These are phyloP conservation scores for Leucoptera coffeella DNA, from an alignment of 2,888 invertebrate genomes.

Conservation along the genomic window DNA sequence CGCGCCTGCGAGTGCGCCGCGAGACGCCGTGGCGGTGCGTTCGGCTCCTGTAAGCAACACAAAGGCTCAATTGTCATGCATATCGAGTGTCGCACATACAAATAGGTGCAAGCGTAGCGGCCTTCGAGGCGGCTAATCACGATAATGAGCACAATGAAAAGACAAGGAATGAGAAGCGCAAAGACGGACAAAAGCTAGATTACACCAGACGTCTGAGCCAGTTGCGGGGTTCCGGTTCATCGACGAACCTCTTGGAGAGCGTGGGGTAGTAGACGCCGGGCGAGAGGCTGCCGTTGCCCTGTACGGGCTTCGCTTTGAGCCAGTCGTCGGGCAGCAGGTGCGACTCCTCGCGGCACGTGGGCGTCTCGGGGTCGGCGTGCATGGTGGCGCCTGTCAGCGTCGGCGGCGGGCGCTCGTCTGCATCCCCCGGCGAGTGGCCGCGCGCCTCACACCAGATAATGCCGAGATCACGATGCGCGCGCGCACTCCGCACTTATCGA, in stretches of 20 bases:
- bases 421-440: conserved; percentile 21
- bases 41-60: conserved; percentile 57
- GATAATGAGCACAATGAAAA: background rate
- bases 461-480: conserved; percentile 43
- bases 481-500: background rate
- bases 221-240: too few relatives aligned
- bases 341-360: conserved; percentile 40
- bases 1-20: conserved; percentile 70
- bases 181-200: background rate
- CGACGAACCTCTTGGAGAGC: conserved; percentile 41
- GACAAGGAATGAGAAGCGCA: background rate
- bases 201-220: background rate
- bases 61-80: background rate
- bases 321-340: conserved; percentile 44
- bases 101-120: too few relatives aligned
- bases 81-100: background rate
- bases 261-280: conserved; percentile 47
- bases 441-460: conserved; percentile 30
- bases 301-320: conserved; percentile 38
- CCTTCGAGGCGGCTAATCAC: too few relatives aligned
- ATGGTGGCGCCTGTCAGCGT: conserved; percentile 18
- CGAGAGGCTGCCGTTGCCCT: conserved; percentile 38
- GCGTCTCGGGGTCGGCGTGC: conserved; percentile 37
- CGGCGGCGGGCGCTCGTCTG: conserved; percentile 22
- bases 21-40: conserved; percentile 61